These are phyloP conservation scores for Streptopelia turtur DNA, from an alignment of 2,797 vertebrate species.

Conservation along the genomic window DNA sequence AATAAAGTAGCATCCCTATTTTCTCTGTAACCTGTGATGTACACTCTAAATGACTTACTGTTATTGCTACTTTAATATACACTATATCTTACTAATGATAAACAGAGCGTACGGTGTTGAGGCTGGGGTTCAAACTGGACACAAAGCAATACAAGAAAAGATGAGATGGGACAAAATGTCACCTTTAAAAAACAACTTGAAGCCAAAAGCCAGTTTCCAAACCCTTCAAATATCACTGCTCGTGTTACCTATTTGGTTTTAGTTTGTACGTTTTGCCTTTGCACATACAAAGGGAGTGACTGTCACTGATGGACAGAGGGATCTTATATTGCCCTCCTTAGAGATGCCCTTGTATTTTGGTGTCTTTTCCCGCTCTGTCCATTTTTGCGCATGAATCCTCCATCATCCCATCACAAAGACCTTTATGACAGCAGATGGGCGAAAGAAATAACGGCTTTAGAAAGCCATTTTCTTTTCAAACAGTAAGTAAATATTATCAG, in stretches of 20 bases:
- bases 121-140: neutral
- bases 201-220: neutral
- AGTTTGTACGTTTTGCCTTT: neutral
- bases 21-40: constrained; percentile 62
- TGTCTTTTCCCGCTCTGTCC: constrained; percentile 12
- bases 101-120: neutral
- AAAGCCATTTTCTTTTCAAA: constrained; percentile 72
- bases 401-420: constrained; percentile 67
- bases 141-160: neutral
- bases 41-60: constrained; percentile 19
- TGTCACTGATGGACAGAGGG: neutral
- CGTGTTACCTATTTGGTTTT: neutral
- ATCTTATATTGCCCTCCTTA: neutral
- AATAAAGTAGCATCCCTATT: constrained; percentile 59
- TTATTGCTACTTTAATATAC: constrained; percentile 35
- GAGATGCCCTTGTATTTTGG: neutral
- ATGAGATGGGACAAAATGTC: neutral
- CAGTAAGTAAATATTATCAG: constrained; percentile 69
- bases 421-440: constrained; percentile 65
- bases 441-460: constrained; percentile 51
- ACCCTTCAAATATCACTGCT: neutral
- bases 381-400: constrained; percentile 46
- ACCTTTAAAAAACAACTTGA: neutral
- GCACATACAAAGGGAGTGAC: neutral
- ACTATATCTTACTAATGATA: constrained; percentile 41